phyloP scores from a whole-genome alignment of 2,888 invertebrate species.

The Troides aeacus region DNA sequence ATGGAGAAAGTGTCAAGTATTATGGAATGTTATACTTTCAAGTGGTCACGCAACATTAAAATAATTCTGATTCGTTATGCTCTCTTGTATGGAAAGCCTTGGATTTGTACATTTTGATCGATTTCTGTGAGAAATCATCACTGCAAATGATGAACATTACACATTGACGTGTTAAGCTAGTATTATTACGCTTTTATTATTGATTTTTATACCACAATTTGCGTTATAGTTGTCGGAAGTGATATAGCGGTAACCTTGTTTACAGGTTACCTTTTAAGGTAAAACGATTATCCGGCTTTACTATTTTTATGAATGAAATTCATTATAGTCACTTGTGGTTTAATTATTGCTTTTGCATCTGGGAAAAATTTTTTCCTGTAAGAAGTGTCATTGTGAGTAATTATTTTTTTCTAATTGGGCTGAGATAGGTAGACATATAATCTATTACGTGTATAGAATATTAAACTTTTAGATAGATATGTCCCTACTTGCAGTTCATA shows the following conservation, averaged over 20 bases:
- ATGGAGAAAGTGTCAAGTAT: conserved; percentile 25
- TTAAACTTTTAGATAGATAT: too few relatives aligned
- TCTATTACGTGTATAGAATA: too few relatives aligned
- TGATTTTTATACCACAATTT: conserved; percentile 18
- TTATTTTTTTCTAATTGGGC: neutral
- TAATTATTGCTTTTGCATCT: neutral
- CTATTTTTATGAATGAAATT: conserved; percentile 8
- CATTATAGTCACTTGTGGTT: neutral
- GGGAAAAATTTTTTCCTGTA: neutral
- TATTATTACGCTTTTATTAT: neutral
- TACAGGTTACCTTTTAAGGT: conserved; percentile 46
- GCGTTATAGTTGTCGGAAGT: conserved; percentile 42
- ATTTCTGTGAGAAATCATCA: conserved; percentile 25
- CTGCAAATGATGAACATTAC: neutral
- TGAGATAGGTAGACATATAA: too few relatives aligned
- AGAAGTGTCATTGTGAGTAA: neutral
- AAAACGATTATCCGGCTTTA: conserved; percentile 28
- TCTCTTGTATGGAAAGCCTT: conserved; percentile 23
- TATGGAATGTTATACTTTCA: conserved; percentile 22
- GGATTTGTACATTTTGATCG: conserved; percentile 32
- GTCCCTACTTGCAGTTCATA: too few relatives aligned
- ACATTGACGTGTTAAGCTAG: neutral
- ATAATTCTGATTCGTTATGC: conserved; percentile 18
- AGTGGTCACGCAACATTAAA: conserved; percentile 25
- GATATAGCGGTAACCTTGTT: conserved; percentile 43